phyloP scores from a whole-genome alignment of 1,140 invertebrate species.

The Berghia stephanieae region DNA sequence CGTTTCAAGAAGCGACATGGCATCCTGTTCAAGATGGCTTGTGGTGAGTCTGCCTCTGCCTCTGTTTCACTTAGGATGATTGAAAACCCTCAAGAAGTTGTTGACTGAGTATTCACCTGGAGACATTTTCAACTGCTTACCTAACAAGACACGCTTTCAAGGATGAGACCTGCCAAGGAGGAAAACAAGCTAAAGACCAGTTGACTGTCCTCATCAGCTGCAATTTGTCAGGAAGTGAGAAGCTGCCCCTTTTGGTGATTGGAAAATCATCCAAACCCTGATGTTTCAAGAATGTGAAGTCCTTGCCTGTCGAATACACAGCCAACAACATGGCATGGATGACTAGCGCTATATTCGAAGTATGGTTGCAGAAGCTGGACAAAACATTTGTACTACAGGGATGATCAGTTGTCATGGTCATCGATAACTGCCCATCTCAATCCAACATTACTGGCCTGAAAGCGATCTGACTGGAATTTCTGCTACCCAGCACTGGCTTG shows the following conservation, averaged over 20 bases:
- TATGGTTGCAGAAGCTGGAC: too few species aligned
- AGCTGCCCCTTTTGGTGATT: slow-evolving; percentile 65
- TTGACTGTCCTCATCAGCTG: slow-evolving; percentile 65
- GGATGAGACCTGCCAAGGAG: slow-evolving; percentile 33
- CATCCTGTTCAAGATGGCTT: background rate
- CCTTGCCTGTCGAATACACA: too few species aligned
- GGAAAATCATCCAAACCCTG: slow-evolving; percentile 67
- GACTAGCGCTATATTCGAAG: too few species aligned
- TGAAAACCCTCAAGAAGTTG: background rate
- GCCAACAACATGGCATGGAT: too few species aligned
- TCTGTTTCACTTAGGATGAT: background rate
- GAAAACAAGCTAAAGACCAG: slow-evolving; percentile 67
- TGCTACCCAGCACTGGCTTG: too few species aligned
- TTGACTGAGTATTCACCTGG: background rate
- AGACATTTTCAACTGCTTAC: slow-evolving; percentile 35
- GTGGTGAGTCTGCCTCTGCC: background rate
- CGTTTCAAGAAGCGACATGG: too few species aligned
- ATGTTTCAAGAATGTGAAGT: slow-evolving; percentile 69
- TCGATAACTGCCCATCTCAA: too few species aligned
- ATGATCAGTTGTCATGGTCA: too few species aligned
- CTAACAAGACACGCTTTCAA: slow-evolving; percentile 39
- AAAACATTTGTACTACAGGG: too few species aligned
- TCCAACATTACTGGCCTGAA: too few species aligned
- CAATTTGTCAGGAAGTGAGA: slow-evolving; percentile 65
- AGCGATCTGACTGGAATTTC: too few species aligned